A percentile compares a stretch with the other conserved stretches of the same genome.
Conservation (phyloP, 2,113 vertebrate species). For the Nerophis lumbriciformis region DNA sequence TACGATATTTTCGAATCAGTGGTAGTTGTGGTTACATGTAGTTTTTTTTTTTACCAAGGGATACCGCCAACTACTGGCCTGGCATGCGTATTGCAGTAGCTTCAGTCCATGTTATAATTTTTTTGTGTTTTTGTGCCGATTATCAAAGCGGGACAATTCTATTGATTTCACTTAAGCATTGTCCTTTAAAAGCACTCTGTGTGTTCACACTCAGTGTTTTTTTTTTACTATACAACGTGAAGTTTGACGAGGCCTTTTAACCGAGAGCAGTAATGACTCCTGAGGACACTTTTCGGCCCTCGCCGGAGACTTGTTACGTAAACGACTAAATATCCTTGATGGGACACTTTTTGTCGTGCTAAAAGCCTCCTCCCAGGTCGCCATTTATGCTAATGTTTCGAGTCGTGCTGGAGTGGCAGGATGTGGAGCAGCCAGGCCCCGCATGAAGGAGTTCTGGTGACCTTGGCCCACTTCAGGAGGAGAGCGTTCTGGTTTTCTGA, state of each 20-base stretch:
- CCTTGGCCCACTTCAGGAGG: conserved; percentile 67
- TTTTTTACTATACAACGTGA: conserved; percentile 5
- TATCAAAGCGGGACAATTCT: no score
- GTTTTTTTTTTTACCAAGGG: no score
- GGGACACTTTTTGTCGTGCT: conserved; percentile 43
- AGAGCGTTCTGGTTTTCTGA: conserved; percentile 55
- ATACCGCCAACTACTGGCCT: no score
- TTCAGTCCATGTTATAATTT: no score
- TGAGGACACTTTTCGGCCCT: conserved; percentile 33
- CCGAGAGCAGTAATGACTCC: conserved; percentile 29
- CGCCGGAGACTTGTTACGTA: conserved; percentile 41
- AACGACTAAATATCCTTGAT: conserved; percentile 37
- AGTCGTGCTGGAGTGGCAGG: conserved; percentile 42
- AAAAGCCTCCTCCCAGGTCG: conserved; percentile 55
- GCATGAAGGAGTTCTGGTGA: conserved; percentile 54
- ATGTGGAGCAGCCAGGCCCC: conserved; percentile 42
- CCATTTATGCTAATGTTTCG: conserved; percentile 58
- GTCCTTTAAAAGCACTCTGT: not conserved
- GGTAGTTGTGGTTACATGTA: no score
- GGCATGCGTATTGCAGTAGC: no score
- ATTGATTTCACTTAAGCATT: not conserved
- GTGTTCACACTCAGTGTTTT: not conserved
- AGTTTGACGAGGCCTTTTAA: not conserved
- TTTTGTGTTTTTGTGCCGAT: no score
- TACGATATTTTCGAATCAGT: no score